Evolutionary conservation across 2,113 vertebrate species (phyloP), one percentile per base, ranked within the genome.

Genomic region (Glaucomys volans): DNA sequence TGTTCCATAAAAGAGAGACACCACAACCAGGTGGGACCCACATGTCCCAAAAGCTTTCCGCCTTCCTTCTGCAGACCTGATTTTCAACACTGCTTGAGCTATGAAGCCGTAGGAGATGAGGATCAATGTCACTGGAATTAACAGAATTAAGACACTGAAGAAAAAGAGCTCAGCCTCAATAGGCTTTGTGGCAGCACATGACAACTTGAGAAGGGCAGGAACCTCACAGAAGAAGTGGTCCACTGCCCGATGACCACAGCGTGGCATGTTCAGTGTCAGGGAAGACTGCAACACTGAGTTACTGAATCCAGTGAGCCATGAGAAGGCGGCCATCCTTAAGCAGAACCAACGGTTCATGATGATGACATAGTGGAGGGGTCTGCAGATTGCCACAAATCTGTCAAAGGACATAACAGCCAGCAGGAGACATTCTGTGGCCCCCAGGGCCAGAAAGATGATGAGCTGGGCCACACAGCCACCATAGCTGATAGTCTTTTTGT

Each of bases 1-100:
- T n/a, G 94, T 91, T 30, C 94, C 94, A 47, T 64, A 97, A 80
- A 97, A 97, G 11, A 97, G 92, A 20, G 81, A 90, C 1, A 97
- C 81, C 9, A 93, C 86, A 42, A 77, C 14, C 44, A 95, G 37
- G 37, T 93, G 80, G 52, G 96, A 96, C 2, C 64, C 80, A 74
- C 96, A 96, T 0, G 95, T 96, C 16, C 89, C 91, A 62, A 97
- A 96, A 54, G 79, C 96, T 50, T 91, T 97, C 0, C 1, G 7
- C 40, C 80, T 20, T 54, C 96, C 86, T 85, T 97, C 90, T 40
- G 79, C 67, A 1, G 87, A 96, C n/a, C n/a, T n/a, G n/a, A n/a
- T n/a, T n/a, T n/a, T n/a, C n/a, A n/a, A n/a, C n/a, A n/a, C n/a
- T n/a, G n/a, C n/a, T n/a, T n/a, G n/a, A n/a, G n/a, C n/a, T n/a